These are phyloP conservation scores for Charanyca ferruginea DNA, from an alignment of 2,888 invertebrate species.

Conservation along the genomic window DNA sequence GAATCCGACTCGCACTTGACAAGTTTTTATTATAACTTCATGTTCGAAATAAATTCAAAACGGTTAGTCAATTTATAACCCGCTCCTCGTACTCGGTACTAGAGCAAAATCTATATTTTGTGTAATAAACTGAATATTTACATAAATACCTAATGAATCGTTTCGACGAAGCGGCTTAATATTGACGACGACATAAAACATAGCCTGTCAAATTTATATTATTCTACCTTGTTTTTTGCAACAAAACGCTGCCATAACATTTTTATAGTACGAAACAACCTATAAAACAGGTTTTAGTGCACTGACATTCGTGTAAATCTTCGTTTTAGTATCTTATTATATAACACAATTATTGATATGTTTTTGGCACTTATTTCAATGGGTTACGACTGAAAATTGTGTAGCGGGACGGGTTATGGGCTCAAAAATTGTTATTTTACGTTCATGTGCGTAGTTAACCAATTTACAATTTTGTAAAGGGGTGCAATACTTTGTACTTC, in stretches of 20 bases:
- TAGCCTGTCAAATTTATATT: slow-evolving; percentile 82
- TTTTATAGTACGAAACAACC: slow-evolving; percentile 84
- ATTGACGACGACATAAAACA: slow-evolving; percentile 78
- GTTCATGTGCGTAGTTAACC: slow-evolving; percentile 21
- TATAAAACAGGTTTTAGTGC: slow-evolving; percentile 80
- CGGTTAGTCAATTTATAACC: slow-evolving; percentile 56
- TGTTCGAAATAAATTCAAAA: slow-evolving; percentile 39
- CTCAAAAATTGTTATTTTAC: slow-evolving; percentile 40
- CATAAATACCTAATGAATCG: slow-evolving; percentile 75
- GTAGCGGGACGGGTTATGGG: not conserved
- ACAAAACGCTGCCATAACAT: slow-evolving; percentile 83
- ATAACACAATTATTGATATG: slow-evolving; percentile 50
- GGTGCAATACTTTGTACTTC: not conserved
- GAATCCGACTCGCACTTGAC: too few species aligned
- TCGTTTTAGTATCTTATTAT: slow-evolving; percentile 68
- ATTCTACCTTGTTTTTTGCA: slow-evolving; percentile 79
- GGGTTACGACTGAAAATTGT: slow-evolving; percentile 44
- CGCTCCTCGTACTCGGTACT: slow-evolving; percentile 44
- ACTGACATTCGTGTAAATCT: slow-evolving; percentile 75
- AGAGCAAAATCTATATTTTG: slow-evolving; percentile 69
- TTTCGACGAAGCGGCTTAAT: slow-evolving; percentile 63
- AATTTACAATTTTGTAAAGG: slow-evolving; percentile 29
- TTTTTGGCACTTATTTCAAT: slow-evolving; percentile 37
- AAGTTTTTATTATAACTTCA: slow-evolving; percentile 25
- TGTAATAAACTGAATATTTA: slow-evolving; percentile 73